Conservation (phyloP, 2,797 vertebrate genomes). For the Amblyraja radiata region DNA sequence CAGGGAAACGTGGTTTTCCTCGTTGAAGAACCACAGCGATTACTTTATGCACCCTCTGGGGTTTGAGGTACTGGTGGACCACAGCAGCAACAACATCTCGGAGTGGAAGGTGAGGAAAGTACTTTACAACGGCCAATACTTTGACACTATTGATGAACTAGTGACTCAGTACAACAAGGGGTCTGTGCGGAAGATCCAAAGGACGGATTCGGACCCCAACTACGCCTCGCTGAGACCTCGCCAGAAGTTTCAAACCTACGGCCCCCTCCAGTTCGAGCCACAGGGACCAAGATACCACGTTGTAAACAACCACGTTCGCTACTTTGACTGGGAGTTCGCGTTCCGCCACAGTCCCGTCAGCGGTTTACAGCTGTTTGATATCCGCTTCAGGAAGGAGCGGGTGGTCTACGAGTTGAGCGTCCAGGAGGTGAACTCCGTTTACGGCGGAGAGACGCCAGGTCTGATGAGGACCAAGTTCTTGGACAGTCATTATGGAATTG, state of each 20-base stretch:
- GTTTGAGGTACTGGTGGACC: conserved; percentile 58
- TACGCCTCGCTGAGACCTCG: neutral
- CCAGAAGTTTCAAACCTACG: conserved; percentile 40
- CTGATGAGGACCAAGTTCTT: conserved; percentile 74
- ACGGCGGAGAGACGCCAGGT: conserved; percentile 73
- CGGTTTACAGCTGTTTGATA: conserved; percentile 75
- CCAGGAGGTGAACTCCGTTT: conserved; percentile 78
- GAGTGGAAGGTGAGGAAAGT: conserved; percentile 53
- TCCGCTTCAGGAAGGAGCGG: conserved; percentile 66
- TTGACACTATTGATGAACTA: conserved; percentile 52
- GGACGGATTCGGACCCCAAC: neutral
- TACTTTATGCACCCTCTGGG: conserved; percentile 56
- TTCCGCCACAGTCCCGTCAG: conserved; percentile 73
- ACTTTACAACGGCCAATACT: conserved; percentile 59
- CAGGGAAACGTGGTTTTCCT: conserved; percentile 49
- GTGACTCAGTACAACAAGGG: conserved; percentile 53
- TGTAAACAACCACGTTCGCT: conserved; percentile 59
- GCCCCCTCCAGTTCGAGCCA: conserved; percentile 52
- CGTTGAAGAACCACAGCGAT: conserved; percentile 51
- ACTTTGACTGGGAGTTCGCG: conserved; percentile 73
- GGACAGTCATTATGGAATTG: conserved; percentile 70
- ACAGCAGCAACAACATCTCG: conserved; percentile 49
- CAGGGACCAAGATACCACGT: conserved; percentile 70
- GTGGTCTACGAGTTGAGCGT: conserved; percentile 81
- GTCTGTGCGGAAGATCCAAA: conserved; percentile 37